Conservation (phyloP, 2,113 vertebrate species). For the Strix aluco region DNA sequence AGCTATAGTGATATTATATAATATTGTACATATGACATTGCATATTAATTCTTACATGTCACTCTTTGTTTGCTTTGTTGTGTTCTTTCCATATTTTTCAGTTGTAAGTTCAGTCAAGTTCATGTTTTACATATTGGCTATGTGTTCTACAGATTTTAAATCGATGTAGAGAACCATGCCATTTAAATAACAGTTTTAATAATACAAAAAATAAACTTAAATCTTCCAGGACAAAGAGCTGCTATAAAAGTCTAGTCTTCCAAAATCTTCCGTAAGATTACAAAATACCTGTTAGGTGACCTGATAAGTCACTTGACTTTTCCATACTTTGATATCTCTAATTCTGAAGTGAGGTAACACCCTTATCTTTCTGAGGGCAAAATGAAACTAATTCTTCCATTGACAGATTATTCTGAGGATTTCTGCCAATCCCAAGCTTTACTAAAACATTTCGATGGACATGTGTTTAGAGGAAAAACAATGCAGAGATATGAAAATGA, state of each 20-base stretch:
- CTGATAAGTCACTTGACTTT: not conserved
- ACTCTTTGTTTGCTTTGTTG: not conserved
- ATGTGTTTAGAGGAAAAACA: not conserved
- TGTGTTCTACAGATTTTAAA: not conserved
- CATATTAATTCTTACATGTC: not conserved
- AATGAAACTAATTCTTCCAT: not conserved
- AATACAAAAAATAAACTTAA: not conserved
- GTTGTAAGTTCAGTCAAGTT: not conserved
- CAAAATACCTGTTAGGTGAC: not conserved
- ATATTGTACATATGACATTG: not conserved
- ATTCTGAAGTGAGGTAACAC: not conserved
- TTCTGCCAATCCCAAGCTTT: not conserved
- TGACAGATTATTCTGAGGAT: not conserved
- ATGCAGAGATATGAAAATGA: not conserved
- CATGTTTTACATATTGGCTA: not conserved
- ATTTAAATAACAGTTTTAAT: not conserved
- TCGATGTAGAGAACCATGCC: not conserved
- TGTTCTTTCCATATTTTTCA: not conserved
- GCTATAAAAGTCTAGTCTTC: not conserved
- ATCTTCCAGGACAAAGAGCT: not conserved
- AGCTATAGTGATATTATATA: not conserved
- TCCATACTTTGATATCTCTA: not conserved
- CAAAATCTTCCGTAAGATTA: not conserved
- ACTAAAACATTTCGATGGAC: not conserved
- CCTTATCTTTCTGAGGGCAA: not conserved